Evolutionary conservation across 2,797 vertebrate species (phyloP).

Genomic region (Chrosomus eos): DNA sequence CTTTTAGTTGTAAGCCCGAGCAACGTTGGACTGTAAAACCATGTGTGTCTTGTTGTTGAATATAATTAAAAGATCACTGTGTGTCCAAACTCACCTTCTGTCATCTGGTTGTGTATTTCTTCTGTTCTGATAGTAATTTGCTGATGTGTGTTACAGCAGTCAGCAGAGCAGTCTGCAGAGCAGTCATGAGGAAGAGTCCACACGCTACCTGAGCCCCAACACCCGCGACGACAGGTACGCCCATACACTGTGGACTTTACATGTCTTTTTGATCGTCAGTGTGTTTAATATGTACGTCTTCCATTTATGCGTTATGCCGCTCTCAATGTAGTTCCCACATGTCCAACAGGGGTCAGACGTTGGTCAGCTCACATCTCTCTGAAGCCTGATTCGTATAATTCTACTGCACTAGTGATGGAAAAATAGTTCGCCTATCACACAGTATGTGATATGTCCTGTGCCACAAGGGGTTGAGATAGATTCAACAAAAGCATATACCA

Average conservation of each 20-base stretch:
- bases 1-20: not conserved
- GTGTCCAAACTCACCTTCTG: not conserved
- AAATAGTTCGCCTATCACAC: not conserved
- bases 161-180: constrained; percentile 83
- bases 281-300: not conserved
- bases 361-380: not conserved
- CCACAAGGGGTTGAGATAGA: not conserved
- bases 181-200: constrained; percentile 81
- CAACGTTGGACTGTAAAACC: not conserved
- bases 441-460: not conserved
- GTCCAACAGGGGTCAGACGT: constrained; percentile 42
- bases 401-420: not conserved
- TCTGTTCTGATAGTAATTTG: not conserved
- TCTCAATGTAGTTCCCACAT: not conserved
- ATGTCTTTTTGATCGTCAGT: not conserved
- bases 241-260: not conserved
- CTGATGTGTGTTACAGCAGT: constrained; percentile 66
- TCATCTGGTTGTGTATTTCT: constrained; percentile 4
- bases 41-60: not conserved
- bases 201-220: constrained; percentile 79
- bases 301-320: not conserved
- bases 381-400: not conserved
- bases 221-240: constrained; percentile 74
- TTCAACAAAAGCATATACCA: too few species aligned
- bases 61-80: not conserved